Evolutionary conservation across 2,113 vertebrate genomes (phyloP), one percentile per base, ranked within the genome.

Genomic region (Paramisgurnus dabryanus): DNA sequence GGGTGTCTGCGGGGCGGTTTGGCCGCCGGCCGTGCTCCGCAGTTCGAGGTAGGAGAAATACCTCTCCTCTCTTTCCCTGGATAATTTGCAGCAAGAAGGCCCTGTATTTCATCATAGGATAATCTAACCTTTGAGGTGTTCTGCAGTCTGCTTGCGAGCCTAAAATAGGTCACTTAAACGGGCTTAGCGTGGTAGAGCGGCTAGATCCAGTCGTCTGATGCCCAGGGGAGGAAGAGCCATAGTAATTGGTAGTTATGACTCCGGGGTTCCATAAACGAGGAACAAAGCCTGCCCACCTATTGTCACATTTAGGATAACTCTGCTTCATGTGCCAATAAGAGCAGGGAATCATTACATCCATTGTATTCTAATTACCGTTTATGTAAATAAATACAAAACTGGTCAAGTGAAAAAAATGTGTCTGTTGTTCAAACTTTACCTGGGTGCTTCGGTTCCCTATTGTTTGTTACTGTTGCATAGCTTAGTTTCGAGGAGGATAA

Each of bases 81-180:
- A 83, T 90, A 89, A 87, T 90, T 90, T 90, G 86, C 76, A 80
- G 84, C 72, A 4, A 83, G 82, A 89, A 86, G 69, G 84, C 88
- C 87, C 80, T 83, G 90, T 88, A 86, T 91, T 89, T 91, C 90
- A 91, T 92, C 88, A 88, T 27, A 47, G 85, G 86, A 86, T 91
- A 90, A 92, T 91, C 89, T 91, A 90, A 93, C 90, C 89, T 91
- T 91, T 82, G 85, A 91, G 91, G 88, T 91, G 88, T 93, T 91
- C 88, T 86, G 87, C 85, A 85, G 84, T 79, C 85, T 65, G 85
- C 88, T 87, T 87, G 83, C 66, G 41, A 83, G 83, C 86, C 86
- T 78, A 85, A 91, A 91, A 91, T 90, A 91, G 89, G 88, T 93
- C 90, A 90, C 89, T 90, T 90, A 90, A 91, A 87, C 87, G 87